Percentiles rank a stretch among this genome's conserved stretches.
phyloP scores from a whole-genome alignment of 2,797 vertebrate genomes.

The Sebastes itinus region DNA sequence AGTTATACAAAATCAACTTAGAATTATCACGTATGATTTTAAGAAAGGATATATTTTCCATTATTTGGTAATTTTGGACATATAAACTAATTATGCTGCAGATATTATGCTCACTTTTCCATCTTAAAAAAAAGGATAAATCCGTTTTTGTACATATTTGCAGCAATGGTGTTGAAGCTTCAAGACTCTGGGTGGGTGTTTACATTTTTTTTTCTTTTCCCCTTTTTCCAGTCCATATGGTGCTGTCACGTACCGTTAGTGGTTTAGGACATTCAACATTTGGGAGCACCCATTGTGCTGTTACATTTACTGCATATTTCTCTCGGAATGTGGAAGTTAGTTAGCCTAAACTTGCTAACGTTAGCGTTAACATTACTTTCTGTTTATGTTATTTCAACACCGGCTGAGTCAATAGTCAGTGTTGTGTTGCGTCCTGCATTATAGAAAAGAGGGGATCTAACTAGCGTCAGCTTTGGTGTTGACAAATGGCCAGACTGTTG shows the following conservation, averaged over 20 bases:
- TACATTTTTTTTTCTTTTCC: not conserved
- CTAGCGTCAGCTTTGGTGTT: not conserved
- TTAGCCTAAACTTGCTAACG: not conserved
- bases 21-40: not conserved
- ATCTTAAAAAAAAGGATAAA: no score
- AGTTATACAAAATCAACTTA: not conserved
- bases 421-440: not conserved
- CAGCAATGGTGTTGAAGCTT: not conserved
- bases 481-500: no score
- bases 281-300: not conserved
- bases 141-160: not conserved
- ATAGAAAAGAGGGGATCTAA: not conserved
- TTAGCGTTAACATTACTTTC: not conserved
- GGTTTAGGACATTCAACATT: not conserved
- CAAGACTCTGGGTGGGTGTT: not conserved
- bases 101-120: not conserved
- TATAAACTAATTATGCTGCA: not conserved
- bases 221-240: not conserved
- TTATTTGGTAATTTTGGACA: not conserved
- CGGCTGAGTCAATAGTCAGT: not conserved
- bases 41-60: not conserved
- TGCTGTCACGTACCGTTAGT: not conserved
- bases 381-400: not conserved
- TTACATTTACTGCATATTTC: no score
- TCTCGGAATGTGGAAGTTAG: not conserved